phyloP scores from a whole-genome alignment of 2,797 vertebrate species.

The Telmatherina bonti region DNA sequence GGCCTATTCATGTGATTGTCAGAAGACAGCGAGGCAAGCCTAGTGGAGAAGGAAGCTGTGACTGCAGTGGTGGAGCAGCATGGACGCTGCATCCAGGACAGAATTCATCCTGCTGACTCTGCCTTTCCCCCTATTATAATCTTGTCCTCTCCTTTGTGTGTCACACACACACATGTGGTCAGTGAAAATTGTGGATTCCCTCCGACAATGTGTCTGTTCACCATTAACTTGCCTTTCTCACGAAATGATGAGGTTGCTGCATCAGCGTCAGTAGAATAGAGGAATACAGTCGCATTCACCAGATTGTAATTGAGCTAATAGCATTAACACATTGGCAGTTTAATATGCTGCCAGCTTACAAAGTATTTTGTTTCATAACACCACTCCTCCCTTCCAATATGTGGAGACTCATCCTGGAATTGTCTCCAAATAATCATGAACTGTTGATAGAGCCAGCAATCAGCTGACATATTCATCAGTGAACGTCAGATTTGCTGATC shows the following conservation, averaged over 20 bases:
- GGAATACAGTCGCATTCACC: slow-evolving; percentile 23
- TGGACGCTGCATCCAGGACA: slow-evolving; percentile 42
- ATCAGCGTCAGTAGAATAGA: slow-evolving; percentile 14
- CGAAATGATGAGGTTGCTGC: slow-evolving; percentile 5
- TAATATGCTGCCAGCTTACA: slow-evolving; percentile 21
- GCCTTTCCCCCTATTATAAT: slow-evolving; percentile 27
- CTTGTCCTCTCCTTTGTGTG: slow-evolving; percentile 32
- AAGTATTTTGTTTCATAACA: slow-evolving; percentile 35
- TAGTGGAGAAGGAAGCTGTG: slow-evolving; percentile 57
- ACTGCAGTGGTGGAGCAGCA: slow-evolving; percentile 42
- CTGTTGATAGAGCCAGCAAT: slow-evolving; percentile 68
- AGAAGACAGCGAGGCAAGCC: slow-evolving; percentile 62
- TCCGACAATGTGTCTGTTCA: slow-evolving; percentile 24
- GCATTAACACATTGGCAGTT: slow-evolving; percentile 23
- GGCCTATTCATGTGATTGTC: slow-evolving; percentile 82
- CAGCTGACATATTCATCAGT: slow-evolving; percentile 68
- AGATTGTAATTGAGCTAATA: slow-evolving; percentile 33
- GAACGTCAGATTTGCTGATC: slow-evolving; percentile 75
- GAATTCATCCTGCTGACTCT: slow-evolving; percentile 52
- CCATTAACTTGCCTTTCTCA: slow-evolving; percentile 28
- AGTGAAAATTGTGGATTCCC: slow-evolving; percentile 26
- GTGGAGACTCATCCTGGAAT: slow-evolving; percentile 34
- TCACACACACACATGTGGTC: slow-evolving; percentile 28
- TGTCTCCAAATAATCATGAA: slow-evolving; percentile 58
- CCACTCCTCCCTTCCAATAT: slow-evolving; percentile 10